These are phyloP conservation scores for Trachelus stipa DNA, from an alignment of 2,888 invertebrate species.

Conservation along the genomic window DNA sequence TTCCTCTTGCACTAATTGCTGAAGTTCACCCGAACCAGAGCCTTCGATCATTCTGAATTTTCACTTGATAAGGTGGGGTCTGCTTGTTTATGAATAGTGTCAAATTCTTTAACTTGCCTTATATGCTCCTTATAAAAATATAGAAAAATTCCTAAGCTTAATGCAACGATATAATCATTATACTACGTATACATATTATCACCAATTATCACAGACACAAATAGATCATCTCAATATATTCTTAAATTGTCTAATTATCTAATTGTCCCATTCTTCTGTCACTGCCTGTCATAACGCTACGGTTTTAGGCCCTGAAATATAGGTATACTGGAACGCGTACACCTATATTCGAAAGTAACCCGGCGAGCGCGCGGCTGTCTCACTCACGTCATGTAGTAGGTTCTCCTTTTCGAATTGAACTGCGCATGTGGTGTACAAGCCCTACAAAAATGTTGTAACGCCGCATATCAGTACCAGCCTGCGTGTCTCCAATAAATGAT, in stretches of 20 bases:
- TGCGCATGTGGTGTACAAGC: no score
- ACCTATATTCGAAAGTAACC: no score
- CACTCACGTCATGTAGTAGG: no score
- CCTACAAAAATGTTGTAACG: no score
- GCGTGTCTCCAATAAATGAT: no score
- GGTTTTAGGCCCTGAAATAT: no score
- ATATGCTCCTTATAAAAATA: background rate
- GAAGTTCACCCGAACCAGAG: slow-evolving; percentile 64
- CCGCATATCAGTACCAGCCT: no score
- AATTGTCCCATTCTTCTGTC: background rate
- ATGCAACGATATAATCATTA: background rate
- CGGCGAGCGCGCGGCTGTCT: no score
- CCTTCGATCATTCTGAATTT: slow-evolving; percentile 56
- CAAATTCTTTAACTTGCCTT: background rate
- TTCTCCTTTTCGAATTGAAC: no score
- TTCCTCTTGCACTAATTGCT: slow-evolving; percentile 66
- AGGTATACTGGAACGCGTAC: no score
- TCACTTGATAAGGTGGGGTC: background rate
- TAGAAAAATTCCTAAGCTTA: background rate
- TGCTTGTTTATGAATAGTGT: background rate
- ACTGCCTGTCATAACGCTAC: background rate
- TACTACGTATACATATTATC: background rate
- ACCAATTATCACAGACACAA: background rate
- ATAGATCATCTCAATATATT: background rate
- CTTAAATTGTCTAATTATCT: background rate